These are phyloP conservation scores for Zingel zingel DNA, from an alignment of 2,113 vertebrate genomes.

Conservation along the genomic window DNA sequence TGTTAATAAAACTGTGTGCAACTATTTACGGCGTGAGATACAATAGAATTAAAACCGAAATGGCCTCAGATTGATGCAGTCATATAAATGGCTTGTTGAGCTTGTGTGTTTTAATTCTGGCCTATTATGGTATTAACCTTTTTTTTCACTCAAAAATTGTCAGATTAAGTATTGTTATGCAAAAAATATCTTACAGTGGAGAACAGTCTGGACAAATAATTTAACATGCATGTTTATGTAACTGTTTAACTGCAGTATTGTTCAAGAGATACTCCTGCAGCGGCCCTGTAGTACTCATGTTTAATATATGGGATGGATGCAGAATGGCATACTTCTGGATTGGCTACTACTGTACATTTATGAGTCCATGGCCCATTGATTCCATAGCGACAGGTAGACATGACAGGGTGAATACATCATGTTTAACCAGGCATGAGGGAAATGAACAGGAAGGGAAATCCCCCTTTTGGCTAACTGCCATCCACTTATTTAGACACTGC, in stretches of 20 bases:
- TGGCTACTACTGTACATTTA: slow-evolving; percentile 42
- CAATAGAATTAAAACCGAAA: background rate
- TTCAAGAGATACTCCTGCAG: slow-evolving; percentile 9
- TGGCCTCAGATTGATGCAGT: background rate
- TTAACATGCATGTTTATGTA: slow-evolving; percentile 5
- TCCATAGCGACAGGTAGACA: slow-evolving; percentile 40
- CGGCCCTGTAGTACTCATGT: background rate
- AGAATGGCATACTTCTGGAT: background rate
- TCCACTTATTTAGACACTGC: slow-evolving; percentile 1
- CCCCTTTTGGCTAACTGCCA: slow-evolving; percentile 16
- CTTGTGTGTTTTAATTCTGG: background rate
- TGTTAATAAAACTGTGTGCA: background rate
- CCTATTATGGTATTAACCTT: background rate
- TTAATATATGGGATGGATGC: slow-evolving; percentile 30
- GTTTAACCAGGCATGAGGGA: slow-evolving; percentile 59
- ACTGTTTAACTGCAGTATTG: background rate
- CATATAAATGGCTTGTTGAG: background rate
- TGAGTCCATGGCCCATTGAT: slow-evolving; percentile 40
- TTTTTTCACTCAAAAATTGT: background rate
- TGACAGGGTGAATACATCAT: slow-evolving; percentile 56
- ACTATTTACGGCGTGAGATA: background rate
- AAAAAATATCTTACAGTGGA: background rate
- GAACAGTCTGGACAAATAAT: background rate
- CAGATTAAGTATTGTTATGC: background rate
- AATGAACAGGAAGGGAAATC: slow-evolving; percentile 27